These are phyloP conservation scores for Alouatta caraya DNA, from an alignment of 2,797 vertebrate species.

Conservation along the genomic window DNA sequence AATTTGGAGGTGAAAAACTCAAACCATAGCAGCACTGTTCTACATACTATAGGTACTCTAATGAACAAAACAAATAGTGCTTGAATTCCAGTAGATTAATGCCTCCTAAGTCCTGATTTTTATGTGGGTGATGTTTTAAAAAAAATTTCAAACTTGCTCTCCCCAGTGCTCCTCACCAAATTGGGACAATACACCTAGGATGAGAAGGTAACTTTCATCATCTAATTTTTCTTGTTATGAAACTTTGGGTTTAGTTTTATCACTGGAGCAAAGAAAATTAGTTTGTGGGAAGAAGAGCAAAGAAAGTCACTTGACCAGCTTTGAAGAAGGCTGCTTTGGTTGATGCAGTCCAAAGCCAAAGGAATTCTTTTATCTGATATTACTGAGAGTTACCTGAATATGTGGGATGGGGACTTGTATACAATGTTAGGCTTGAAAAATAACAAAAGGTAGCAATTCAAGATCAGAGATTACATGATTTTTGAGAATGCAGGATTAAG, in stretches of 20 bases:
- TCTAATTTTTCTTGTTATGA: neutral
- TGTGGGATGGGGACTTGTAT: too few species aligned
- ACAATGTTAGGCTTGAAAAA: neutral
- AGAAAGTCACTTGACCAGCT: neutral
- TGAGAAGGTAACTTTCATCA: neutral
- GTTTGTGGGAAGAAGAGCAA: neutral
- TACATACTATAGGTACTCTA: too few species aligned
- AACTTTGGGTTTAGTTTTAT: neutral
- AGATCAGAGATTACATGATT: neutral
- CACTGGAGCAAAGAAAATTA: neutral
- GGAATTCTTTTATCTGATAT: neutral
- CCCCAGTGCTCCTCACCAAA: neutral
- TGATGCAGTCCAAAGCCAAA: neutral
- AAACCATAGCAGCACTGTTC: neutral
- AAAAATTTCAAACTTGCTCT: neutral
- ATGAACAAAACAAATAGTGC: neutral
- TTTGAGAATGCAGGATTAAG: neutral
- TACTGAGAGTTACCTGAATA: neutral
- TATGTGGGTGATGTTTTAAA: neutral
- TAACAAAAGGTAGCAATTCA: neutral
- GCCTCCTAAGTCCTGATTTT: neutral
- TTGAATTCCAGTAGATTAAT: neutral
- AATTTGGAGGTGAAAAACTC: neutral
- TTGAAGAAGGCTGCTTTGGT: neutral
- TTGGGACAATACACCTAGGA: neutral